Evolutionary conservation across 2,797 vertebrate species (phyloP).

Genomic region (Clarias laeviceps): DNA sequence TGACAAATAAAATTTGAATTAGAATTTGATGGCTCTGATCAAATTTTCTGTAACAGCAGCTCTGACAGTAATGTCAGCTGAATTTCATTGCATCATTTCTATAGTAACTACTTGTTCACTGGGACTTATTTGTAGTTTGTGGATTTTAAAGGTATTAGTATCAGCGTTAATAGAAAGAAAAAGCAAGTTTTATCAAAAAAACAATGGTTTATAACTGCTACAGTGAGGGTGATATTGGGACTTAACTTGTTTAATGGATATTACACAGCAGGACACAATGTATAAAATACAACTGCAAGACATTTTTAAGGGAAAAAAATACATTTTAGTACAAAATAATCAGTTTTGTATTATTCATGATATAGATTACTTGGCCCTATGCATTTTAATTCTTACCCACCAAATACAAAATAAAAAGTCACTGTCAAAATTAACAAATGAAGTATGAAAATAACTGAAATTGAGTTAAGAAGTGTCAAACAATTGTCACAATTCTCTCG

Average conservation of each 20-base stretch:
- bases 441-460: too few species aligned
- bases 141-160: not conserved
- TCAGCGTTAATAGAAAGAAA: not conserved
- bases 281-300: not conserved
- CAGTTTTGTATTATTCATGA: not conserved
- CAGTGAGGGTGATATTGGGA: too few species aligned
- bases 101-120: not conserved
- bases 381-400: not conserved
- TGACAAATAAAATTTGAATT: too few species aligned
- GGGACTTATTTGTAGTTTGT: not conserved
- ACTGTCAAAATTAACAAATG: too few species aligned
- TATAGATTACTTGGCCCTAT: not conserved
- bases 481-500: too few species aligned
- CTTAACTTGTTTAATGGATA: not conserved
- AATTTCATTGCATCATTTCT: not conserved
- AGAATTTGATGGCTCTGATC: not conserved
- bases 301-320: not conserved
- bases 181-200: not conserved
- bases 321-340: not conserved
- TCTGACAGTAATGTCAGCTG: not conserved
- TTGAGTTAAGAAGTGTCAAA: too few species aligned
- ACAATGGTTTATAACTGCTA: not conserved
- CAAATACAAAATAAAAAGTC: too few species aligned
- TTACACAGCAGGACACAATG: not conserved
- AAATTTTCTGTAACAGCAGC: not conserved